A percentile compares a stretch with the other conserved stretches of the same genome.
These are phyloP conservation scores for Cremastinae sp. DNA, from an alignment of 2,888 invertebrate genomes.

Conservation along the genomic window DNA sequence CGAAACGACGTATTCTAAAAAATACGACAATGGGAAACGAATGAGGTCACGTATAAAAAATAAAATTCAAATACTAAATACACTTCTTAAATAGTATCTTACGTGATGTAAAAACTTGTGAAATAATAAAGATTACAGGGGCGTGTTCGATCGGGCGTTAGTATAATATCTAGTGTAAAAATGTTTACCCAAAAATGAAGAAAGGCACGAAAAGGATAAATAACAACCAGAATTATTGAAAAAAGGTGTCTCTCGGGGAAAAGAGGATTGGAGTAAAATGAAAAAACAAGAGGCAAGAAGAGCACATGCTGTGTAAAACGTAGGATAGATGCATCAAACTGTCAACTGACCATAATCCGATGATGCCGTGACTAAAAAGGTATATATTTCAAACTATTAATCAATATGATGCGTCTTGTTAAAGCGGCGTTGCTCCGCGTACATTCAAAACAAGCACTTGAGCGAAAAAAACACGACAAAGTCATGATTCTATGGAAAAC, in stretches of 20 bases:
- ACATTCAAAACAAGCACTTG: conserved; percentile 22
- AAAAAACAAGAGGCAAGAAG: conserved; percentile 46
- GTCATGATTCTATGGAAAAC: not conserved
- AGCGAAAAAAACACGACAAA: not conserved
- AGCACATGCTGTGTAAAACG: conserved; percentile 70
- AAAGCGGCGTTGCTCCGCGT: conserved; percentile 29
- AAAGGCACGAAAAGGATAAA: conserved; percentile 27
- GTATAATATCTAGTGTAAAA: conserved; percentile 36
- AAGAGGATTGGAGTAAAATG: conserved; percentile 12
- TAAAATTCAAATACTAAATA: not conserved
- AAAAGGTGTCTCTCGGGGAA: not conserved
- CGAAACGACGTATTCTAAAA: too few relatives aligned
- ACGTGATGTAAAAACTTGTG: conserved; percentile 28
- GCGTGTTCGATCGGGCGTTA: conserved; percentile 18
- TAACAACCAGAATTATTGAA: conserved; percentile 2
- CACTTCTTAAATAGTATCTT: conserved; percentile 8
- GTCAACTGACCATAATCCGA: conserved; percentile 76
- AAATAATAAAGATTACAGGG: conserved; percentile 29
- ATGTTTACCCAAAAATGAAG: conserved; percentile 46
- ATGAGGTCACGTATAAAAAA: not conserved
- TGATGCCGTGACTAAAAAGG: conserved; percentile 75
- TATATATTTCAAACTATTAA: conserved; percentile 69
- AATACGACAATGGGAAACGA: not conserved
- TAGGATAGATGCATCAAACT: conserved; percentile 68
- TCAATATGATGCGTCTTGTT: conserved; percentile 30